A percentile compares a stretch with the other conserved stretches of the same genome.
Conservation (phyloP, 2,888 invertebrate genomes). For the Boloria selene region DNA sequence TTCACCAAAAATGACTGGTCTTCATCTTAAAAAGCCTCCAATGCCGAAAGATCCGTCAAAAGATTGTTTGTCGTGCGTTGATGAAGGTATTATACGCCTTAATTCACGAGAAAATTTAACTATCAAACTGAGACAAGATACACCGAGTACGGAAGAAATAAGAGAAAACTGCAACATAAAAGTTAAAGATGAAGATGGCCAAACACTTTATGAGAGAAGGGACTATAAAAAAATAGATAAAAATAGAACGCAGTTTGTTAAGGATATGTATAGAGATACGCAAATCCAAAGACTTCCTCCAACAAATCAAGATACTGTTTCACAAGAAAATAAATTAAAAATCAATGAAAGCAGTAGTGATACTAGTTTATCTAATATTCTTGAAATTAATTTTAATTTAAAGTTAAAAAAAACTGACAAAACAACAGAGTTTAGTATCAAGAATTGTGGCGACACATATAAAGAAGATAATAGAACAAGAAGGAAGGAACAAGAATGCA, state of each 20-base stretch:
- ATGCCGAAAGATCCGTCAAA: conserved; percentile 42
- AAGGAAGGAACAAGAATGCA: conserved; percentile 31
- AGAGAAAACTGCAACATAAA: conserved; percentile 55
- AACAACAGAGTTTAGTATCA: conserved; percentile 53
- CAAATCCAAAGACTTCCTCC: conserved; percentile 53
- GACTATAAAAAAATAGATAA: conserved; percentile 48
- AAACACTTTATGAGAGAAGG: conserved; percentile 59
- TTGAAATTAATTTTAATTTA: conserved; percentile 66
- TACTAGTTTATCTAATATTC: conserved; percentile 54
- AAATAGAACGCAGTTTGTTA: conserved; percentile 44
- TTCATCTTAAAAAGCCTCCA: conserved; percentile 53
- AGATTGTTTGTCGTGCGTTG: conserved; percentile 40
- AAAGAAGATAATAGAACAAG: conserved; percentile 20
- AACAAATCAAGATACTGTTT: conserved; percentile 44
- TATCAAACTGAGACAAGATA: conserved; percentile 51
- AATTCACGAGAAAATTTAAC: conserved; percentile 54
- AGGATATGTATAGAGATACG: conserved; percentile 54
- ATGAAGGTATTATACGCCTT: conserved; percentile 44
- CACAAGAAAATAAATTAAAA: conserved; percentile 42
- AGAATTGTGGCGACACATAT: conserved; percentile 44
- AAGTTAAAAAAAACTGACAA: conserved; percentile 60
- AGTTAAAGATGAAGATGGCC: conserved; percentile 60
- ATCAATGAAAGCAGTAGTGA: conserved; percentile 47
- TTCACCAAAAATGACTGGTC: conserved; percentile 45
- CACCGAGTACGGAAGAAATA: conserved; percentile 57